Evolutionary conservation across 2,797 vertebrate genomes (phyloP).

Genomic region (Pitangus sulphuratus): DNA sequence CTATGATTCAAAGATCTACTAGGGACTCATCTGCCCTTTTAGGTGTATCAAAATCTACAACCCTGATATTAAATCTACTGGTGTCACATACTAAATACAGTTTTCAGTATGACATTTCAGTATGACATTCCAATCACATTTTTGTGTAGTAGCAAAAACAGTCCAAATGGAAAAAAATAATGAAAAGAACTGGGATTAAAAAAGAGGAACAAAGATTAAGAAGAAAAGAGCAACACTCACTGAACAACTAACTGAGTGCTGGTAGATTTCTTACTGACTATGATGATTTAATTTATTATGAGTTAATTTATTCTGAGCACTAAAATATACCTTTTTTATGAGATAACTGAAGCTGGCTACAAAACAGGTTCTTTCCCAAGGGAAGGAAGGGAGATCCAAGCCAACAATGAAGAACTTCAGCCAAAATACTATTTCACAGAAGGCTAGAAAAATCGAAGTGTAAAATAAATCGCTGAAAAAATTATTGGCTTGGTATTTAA

Average conservation of each 20-base stretch:
- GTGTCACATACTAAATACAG: neutral
- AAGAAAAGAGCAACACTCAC: neutral
- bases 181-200: neutral
- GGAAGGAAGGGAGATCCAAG: neutral
- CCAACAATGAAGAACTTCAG: neutral
- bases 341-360: neutral
- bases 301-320: neutral
- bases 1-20: neutral
- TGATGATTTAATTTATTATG: neutral
- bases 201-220: neutral
- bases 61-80: neutral
- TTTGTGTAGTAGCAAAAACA: neutral
- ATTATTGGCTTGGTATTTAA: constrained; percentile 31
- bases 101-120: neutral
- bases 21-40: neutral
- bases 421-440: constrained; percentile 5
- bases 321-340: neutral
- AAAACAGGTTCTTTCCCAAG: neutral
- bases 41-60: neutral
- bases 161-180: neutral
- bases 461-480: constrained; percentile 21
- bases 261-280: neutral
- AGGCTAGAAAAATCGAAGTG: neutral
- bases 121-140: neutral
- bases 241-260: neutral